Evolutionary conservation across 2,797 vertebrate species (phyloP).

Genomic region (Alectoris magna): DNA sequence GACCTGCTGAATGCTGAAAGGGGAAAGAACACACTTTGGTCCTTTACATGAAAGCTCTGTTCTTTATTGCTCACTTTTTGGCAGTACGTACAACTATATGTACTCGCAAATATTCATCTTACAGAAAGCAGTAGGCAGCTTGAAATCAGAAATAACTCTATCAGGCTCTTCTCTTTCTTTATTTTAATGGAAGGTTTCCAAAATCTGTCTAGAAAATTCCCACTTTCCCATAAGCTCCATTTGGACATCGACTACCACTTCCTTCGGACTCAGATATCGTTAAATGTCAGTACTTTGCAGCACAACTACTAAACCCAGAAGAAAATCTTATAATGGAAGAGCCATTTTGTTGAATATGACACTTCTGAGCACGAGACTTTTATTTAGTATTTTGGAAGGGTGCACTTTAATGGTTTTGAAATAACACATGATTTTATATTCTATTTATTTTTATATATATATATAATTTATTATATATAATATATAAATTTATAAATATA

Average conservation of each 20-base stretch:
- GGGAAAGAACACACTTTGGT: not conserved
- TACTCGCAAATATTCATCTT: not conserved
- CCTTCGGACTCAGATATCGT: not conserved
- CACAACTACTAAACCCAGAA: not conserved
- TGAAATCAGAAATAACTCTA: slow-evolving; percentile 10
- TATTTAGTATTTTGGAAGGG: not conserved
- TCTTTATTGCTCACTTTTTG: not conserved
- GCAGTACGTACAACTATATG: not conserved
- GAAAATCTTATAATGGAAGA: not conserved
- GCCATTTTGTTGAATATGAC: not conserved
- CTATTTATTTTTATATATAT: too few relatives aligned
- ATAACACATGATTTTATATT: not conserved
- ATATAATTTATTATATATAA: too few relatives aligned
- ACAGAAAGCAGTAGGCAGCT: not conserved
- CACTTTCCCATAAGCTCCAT: not conserved
- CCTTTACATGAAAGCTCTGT: not conserved
- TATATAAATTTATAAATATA: too few relatives aligned
- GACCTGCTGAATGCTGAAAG: not conserved
- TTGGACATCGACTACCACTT: not conserved
- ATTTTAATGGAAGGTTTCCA: not conserved
- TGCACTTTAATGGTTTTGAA: not conserved
- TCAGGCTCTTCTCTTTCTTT: not conserved
- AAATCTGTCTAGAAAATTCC: not conserved
- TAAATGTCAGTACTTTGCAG: not conserved
- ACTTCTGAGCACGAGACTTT: not conserved